Base-by-base conservation (phyloP, 2,888 invertebrate species). In the Andricus quercusramuli region DNA sequence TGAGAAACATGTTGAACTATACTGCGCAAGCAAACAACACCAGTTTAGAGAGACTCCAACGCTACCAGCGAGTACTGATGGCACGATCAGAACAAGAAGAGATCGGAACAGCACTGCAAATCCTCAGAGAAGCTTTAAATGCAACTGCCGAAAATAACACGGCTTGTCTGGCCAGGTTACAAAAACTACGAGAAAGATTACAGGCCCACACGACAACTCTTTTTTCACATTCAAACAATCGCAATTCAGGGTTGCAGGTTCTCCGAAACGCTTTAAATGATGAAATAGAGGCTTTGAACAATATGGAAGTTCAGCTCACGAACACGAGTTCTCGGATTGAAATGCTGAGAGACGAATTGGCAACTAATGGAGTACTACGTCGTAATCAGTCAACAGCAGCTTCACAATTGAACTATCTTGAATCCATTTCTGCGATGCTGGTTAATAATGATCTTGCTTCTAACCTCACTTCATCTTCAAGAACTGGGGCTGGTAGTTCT, bases 231-330 rank as follows among this genome's bases (percentile, higher is more conserved):
- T 80, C 82, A 3, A 83, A 76, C 44, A 79, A 47, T n/a, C 83
- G 83, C 8, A 84, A 83, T 32, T 66, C 64, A 9, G 80, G 84
- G 20, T 65, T 85, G 1, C 84, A 85, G 22, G 20, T 80, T 47
- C 79, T 86, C 32, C 79, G 85, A 15, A 85, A 83, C 15, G 80
- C 81, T 4, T 8, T 89, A 4, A 86, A 83, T 17, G 80, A 85
- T 15, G 88, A 87, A 67, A 84, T 88, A 8, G 83, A 85, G n/a
- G 80, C 84, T 4, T 79, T 88, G 5, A 86, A 88, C 22, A 84
- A 83, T 44, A 84, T 87, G 80, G 85, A 86, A 56, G 80, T 82
- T 4, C 86, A 86, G 25, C 83, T 89, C 17, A 85, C 84, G 1
- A 86, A 81, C 15, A 87, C 84, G 6, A 85, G 81, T 44, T 83